A percentile compares a stretch with the other conserved stretches of the same genome.
Evolutionary conservation across 2,113 vertebrate species (phyloP).

Genomic region (Aegithalos caudatus): DNA sequence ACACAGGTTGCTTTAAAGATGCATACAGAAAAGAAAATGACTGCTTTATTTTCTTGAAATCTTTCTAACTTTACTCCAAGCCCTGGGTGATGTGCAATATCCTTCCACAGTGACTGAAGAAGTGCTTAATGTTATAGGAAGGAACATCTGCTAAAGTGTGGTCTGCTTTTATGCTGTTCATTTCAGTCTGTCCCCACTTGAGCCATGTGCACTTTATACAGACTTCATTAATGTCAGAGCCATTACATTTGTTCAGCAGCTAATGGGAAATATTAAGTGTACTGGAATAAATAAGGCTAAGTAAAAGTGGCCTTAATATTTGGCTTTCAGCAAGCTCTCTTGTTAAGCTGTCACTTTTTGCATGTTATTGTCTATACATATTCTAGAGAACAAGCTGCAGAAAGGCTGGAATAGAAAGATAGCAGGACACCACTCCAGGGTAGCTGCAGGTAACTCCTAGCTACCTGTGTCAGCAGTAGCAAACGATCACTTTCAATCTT

Average conservation of each 20-base stretch:
- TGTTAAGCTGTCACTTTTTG: neutral
- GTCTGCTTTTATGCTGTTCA: neutral
- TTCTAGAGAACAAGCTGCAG: neutral
- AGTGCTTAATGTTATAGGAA: neutral
- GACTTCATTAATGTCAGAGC: neutral
- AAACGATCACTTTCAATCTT: neutral
- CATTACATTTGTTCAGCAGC: neutral
- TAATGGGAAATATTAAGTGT: slow-evolving; percentile 28
- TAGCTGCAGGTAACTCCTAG: neutral
- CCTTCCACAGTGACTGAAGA: neutral
- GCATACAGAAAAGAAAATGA: neutral
- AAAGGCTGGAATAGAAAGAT: neutral
- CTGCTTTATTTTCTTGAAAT: neutral
- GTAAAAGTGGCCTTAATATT: neutral
- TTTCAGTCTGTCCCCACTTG: slow-evolving; percentile 6
- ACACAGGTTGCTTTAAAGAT: neutral
- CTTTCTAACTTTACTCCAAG: neutral
- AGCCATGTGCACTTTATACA: neutral
- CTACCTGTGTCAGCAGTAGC: neutral
- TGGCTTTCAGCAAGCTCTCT: neutral
- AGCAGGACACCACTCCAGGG: neutral
- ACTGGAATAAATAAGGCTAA: slow-evolving; percentile 1
- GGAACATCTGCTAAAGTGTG: neutral
- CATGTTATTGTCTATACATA: neutral
- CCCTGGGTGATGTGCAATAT: neutral